A percentile compares a stretch with the other conserved stretches of the same genome.
These are phyloP conservation scores for Oligia latruncula DNA, from an alignment of 2,888 invertebrate genomes.

Conservation along the genomic window DNA sequence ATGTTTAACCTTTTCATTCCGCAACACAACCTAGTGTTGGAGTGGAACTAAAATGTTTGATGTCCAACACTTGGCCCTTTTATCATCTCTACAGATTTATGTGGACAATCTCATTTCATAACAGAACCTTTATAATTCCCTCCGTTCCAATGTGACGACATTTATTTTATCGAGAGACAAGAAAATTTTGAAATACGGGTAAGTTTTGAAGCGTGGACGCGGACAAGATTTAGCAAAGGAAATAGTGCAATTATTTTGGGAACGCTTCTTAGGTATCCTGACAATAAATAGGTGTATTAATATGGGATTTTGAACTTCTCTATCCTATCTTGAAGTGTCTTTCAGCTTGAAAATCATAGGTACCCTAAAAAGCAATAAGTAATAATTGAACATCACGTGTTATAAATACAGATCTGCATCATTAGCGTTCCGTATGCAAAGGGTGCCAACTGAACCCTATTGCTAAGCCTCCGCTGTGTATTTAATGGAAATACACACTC, in stretches of 20 bases:
- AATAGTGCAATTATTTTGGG: background rate
- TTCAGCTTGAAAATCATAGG: background rate
- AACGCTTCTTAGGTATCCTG: background rate
- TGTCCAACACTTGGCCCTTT: constrained; percentile 35
- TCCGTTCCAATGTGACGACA: constrained; percentile 26
- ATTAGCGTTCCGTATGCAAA: too few relatives aligned
- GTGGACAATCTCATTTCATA: constrained; percentile 59
- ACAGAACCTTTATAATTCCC: constrained; percentile 58
- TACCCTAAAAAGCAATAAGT: background rate
- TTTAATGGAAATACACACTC: too few relatives aligned
- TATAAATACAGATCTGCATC: too few relatives aligned
- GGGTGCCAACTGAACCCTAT: too few relatives aligned
- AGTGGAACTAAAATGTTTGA: constrained; percentile 41
- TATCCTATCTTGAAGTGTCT: background rate
- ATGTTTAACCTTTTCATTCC: background rate
- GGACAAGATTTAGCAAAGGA: background rate
- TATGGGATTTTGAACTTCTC: background rate
- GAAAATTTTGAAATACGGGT: constrained; percentile 1
- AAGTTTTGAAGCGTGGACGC: background rate
- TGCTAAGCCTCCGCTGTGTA: too few relatives aligned
- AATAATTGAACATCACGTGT: background rate
- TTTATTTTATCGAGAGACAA: constrained; percentile 51
- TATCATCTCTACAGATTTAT: constrained; percentile 38
- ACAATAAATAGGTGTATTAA: background rate
- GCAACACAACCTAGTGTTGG: background rate